Evolutionary conservation across 92 coral and sea anemone genomes (phyloP), one percentile per base, ranked within the genome.

Genomic region (Parazoanthus atlanticus): DNA sequence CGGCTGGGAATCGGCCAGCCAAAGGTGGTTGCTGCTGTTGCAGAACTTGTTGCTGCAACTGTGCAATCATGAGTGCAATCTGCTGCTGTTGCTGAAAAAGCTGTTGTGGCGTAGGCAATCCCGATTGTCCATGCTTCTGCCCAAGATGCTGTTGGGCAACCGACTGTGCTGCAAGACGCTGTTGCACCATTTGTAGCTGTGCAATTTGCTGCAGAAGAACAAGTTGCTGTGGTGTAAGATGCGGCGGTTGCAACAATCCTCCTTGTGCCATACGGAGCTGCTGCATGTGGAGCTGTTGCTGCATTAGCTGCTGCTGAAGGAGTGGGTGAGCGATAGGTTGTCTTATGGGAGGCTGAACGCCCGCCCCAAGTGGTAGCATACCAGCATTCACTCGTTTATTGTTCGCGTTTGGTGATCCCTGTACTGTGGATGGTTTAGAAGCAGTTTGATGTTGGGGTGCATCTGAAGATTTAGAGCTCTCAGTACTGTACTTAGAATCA

Each of bases 221-320:
- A 29, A 97, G 82, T 89, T 94, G 98, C 75, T 95, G 98, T 8
- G 98, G 96, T 15, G 96, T 91, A 71, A 95, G 41, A 13, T 84
- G 87, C 21, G 97, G 98, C 16, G 95, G 94, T 88, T 94, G 97
- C 73, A 94, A 93, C 34, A 97, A 91, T 28, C 99, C 97, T 38
- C 96, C 98, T 80, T 94, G 98, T 40, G 98, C 98, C 96, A 95
- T 92, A 41, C 99, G 97, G 32, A 97, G 85, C 88, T 97, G 99
- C 67, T 94, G 96, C 46, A 95, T 78, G 66, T 95, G 98, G 25
- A 91, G 91, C 90, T 97, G 99, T 76, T 97, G 99, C 34, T 92
- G 92, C 33, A 96, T 33, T 46, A 91, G 93, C 72, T 93, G 99
- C 79, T 95, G 99, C 76, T 93, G 94, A 58, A 92, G 81, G 9